Evolutionary conservation across 2,888 invertebrate genomes (phyloP).

Genomic region (Aquatica leii): DNA sequence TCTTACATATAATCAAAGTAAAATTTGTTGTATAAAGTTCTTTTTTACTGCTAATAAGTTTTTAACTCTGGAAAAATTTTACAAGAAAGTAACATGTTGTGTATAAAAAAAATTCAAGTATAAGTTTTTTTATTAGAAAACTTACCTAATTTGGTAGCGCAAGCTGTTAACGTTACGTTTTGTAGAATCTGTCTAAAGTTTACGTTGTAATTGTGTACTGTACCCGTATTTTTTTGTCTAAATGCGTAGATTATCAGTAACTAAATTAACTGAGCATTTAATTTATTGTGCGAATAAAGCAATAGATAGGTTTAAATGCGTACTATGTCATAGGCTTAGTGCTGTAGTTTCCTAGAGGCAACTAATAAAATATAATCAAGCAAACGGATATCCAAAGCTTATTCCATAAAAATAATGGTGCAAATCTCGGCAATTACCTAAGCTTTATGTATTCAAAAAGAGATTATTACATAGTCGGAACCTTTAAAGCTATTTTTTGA

Average conservation of each 20-base stretch:
- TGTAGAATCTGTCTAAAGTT: slow-evolving; percentile 26
- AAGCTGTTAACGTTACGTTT: slow-evolving; percentile 24
- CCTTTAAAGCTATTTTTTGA: slow-evolving; percentile 19
- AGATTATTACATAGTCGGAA: slow-evolving; percentile 27
- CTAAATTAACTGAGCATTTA: neutral
- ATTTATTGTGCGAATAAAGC: neutral
- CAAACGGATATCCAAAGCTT: slow-evolving; percentile 24
- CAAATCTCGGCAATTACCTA: neutral
- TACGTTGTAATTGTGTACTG: slow-evolving; percentile 21
- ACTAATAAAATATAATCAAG: slow-evolving; percentile 27
- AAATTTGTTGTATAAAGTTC: no score
- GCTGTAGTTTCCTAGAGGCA: slow-evolving; percentile 11
- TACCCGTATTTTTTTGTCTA: slow-evolving; percentile 13
- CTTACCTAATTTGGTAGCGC: slow-evolving; percentile 26
- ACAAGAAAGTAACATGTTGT: slow-evolving; percentile 21
- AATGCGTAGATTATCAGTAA: slow-evolving; percentile 5
- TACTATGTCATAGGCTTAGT: slow-evolving; percentile 17
- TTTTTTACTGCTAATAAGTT: slow-evolving; percentile 6
- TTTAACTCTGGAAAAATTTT: slow-evolving; percentile 10
- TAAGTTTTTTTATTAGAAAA: slow-evolving; percentile 30
- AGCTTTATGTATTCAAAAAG: neutral
- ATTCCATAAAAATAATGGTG: slow-evolving; percentile 13
- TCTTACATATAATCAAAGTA: no score
- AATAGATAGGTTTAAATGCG: slow-evolving; percentile 17
- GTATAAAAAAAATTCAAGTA: slow-evolving; percentile 20